Evolutionary conservation across 2,113 vertebrate genomes (phyloP).

Genomic region (Microtus montanus): DNA sequence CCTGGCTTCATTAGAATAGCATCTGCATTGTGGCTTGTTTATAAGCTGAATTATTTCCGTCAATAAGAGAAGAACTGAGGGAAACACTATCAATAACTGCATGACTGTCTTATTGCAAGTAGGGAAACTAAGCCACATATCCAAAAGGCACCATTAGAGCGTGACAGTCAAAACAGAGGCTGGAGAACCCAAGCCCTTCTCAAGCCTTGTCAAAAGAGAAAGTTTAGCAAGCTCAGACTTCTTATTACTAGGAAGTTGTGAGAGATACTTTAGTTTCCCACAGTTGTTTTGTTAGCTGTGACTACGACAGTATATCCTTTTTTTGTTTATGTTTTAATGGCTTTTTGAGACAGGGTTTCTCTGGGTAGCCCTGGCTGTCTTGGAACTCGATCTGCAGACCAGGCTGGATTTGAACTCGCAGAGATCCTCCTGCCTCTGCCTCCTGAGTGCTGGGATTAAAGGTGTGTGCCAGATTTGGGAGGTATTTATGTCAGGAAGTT

Average conservation of each 20-base stretch:
- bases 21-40: neutral
- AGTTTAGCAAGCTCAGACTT: neutral
- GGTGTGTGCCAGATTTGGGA: neutral
- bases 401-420: too few species aligned
- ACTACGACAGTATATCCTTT: neutral
- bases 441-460: neutral
- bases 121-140: slow-evolving; percentile 22
- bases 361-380: too few species aligned
- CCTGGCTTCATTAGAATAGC: neutral
- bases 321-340: neutral
- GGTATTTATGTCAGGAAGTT: neutral
- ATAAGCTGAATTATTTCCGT: neutral
- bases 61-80: neutral
- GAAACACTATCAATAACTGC: neutral
- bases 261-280: slow-evolving; percentile 28
- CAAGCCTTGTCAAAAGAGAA: neutral
- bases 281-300: neutral
- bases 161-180: neutral
- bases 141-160: neutral
- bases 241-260: slow-evolving; percentile 19
- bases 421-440: neutral
- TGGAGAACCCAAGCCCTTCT: neutral
- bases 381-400: too few species aligned
- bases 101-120: neutral
- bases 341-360: neutral